phyloP scores from a whole-genome alignment of 2,113 vertebrate species.

The Lipophrys pholis region DNA sequence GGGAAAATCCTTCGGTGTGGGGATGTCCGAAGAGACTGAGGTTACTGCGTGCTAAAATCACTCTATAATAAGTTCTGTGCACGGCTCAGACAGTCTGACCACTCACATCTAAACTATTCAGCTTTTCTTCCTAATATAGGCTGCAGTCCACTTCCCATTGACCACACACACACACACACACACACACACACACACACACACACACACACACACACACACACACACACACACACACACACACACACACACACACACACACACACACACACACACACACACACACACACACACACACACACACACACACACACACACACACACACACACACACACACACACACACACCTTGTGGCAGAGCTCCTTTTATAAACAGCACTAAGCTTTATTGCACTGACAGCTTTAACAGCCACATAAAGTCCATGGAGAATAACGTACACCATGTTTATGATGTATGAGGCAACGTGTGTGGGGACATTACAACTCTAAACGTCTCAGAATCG shows the following conservation, averaged over 20 bases:
- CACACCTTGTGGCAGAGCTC: conserved; percentile 3
- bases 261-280: not conserved
- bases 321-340: not conserved
- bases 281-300: not conserved
- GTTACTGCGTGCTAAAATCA: conserved; percentile 9
- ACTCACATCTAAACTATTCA: conserved; percentile 45
- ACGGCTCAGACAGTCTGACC: conserved; percentile 18
- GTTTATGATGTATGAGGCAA: not conserved
- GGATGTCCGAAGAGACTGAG: conserved; percentile 6
- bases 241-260: not conserved
- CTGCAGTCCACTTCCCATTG: conserved; percentile 13
- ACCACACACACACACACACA: not conserved
- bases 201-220: conserved; percentile 2
- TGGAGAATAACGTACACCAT: not conserved
- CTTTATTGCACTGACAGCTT: conserved; percentile 1
- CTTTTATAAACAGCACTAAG: not conserved
- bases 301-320: not conserved
- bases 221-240: not conserved
- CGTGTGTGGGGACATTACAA: no score
- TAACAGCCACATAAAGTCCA: not conserved
- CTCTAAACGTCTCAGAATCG: no score
- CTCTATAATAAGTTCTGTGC: conserved; percentile 3
- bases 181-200: not conserved
- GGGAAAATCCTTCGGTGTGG: not conserved
- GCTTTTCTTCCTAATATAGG: conserved; percentile 35